phyloP scores from a whole-genome alignment of 2,888 invertebrate species.

The Cryptophagus acutangulus region DNA sequence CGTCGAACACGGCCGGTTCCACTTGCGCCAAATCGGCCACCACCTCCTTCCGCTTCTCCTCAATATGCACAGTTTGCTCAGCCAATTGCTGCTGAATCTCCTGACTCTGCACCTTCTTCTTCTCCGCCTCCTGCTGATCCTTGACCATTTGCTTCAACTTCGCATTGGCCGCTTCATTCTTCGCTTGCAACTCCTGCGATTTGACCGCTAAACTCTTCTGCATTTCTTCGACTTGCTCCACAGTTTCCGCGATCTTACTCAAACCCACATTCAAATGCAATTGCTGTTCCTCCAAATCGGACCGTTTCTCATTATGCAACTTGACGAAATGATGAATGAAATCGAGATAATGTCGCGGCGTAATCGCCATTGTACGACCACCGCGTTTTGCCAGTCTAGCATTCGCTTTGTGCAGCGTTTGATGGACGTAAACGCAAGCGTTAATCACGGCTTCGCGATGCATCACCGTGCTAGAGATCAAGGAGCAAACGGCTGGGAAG shows the following conservation, averaged over 20 bases:
- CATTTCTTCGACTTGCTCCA: constrained; percentile 99
- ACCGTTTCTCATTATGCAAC: constrained; percentile 93
- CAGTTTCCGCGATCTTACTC: constrained; percentile 97
- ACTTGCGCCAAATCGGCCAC: constrained; percentile 96
- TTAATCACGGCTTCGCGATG: constrained; percentile 98
- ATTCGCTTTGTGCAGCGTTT: constrained; percentile 94
- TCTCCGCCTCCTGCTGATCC: constrained; percentile 98
- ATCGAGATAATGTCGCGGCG: constrained; percentile 95
- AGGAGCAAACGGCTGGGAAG: constrained; percentile 83
- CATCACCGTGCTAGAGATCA: constrained; percentile 65
- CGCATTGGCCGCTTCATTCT: constrained; percentile 98
- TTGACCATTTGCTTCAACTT: constrained; percentile 99
- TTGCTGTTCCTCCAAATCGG: constrained; percentile 98
- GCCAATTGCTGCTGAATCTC: constrained; percentile 81
- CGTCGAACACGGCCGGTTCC: constrained; percentile 98
- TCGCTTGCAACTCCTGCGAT: constrained; percentile 89
- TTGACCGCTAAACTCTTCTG: constrained; percentile 98
- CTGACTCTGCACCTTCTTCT: constrained; percentile 96
- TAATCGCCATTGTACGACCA: constrained; percentile 94
- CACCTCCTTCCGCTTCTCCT: constrained; percentile 88
- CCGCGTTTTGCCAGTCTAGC: constrained; percentile 85
- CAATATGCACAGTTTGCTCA: constrained; percentile 89
- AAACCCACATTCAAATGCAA: constrained; percentile 97
- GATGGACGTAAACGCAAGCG: constrained; percentile 97
- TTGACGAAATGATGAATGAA: constrained; percentile 99